Evolutionary conservation across 2,113 vertebrate species (phyloP).

Genomic region (Todiramphus saurophagus): DNA sequence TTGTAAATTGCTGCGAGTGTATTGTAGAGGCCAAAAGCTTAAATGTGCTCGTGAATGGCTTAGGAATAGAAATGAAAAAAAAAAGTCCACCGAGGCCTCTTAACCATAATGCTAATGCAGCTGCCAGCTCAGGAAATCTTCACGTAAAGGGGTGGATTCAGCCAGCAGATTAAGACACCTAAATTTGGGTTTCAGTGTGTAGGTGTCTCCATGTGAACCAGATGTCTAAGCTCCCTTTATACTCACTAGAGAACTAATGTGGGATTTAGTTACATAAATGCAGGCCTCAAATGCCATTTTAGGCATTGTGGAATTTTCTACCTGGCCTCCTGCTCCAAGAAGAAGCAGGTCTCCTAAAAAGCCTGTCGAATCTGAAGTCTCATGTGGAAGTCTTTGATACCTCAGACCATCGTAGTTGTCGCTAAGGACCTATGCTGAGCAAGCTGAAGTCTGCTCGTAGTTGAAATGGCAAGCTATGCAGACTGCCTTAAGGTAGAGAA

Average conservation of each 20-base stretch:
- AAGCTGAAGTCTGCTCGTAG: background rate
- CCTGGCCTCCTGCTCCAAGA: background rate
- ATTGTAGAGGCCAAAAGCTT: background rate
- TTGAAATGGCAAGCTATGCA: background rate
- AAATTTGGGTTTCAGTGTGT: constrained; percentile 27
- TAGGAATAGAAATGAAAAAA: constrained; percentile 12
- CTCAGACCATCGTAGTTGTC: background rate
- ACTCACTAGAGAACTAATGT: background rate
- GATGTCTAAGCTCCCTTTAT: constrained; percentile 29
- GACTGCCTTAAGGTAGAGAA: background rate
- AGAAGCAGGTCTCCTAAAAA: background rate
- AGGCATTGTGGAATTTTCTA: background rate
- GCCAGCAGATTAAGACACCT: constrained; percentile 35
- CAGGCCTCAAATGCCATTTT: background rate
- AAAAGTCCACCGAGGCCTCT: background rate
- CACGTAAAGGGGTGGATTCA: background rate
- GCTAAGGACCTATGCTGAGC: background rate
- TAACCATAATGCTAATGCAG: background rate
- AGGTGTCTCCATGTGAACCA: constrained; percentile 62
- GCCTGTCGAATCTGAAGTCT: background rate
- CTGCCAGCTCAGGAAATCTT: constrained; percentile 41
- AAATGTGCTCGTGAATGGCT: background rate
- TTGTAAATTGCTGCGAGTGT: background rate
- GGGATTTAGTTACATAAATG: constrained; percentile 36
- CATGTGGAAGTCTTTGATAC: background rate